phyloP scores from a whole-genome alignment of 2,113 vertebrate genomes.

The Beaufortia kweichowensis region DNA sequence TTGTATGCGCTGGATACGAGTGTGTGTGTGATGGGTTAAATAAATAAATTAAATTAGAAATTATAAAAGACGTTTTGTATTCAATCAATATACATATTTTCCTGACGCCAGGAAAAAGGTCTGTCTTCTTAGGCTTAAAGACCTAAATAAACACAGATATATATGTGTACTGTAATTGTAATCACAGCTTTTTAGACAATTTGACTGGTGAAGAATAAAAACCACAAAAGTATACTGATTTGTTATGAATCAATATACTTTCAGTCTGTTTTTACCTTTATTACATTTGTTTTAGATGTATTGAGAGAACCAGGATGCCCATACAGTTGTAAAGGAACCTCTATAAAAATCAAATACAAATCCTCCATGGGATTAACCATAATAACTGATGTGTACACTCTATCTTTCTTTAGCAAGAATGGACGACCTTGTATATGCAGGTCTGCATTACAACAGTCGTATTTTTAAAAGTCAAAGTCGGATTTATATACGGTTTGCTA shows the following conservation, averaged over 20 bases:
- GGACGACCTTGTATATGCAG: slow-evolving; percentile 42
- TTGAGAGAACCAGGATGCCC: neutral
- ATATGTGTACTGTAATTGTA: no score
- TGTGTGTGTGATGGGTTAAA: slow-evolving; percentile 10
- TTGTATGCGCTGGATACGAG: neutral
- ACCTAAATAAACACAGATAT: no score
- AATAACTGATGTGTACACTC: slow-evolving; percentile 7
- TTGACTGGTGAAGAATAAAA: no score
- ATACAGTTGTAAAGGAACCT: neutral
- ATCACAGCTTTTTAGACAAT: no score
- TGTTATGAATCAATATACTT: no score
- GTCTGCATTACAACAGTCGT: slow-evolving; percentile 30
- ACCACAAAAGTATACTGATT: no score
- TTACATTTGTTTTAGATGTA: slow-evolving; percentile 9
- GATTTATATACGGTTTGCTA: slow-evolving; percentile 41
- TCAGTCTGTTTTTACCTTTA: neutral
- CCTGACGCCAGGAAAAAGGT: slow-evolving; percentile 42
- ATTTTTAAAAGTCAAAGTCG: slow-evolving; percentile 34
- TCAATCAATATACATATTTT: slow-evolving; percentile 43
- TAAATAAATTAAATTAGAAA: slow-evolving; percentile 41
- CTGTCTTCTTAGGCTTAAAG: no score
- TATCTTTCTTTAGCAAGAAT: slow-evolving; percentile 7
- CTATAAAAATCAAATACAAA: slow-evolving; percentile 22
- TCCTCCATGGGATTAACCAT: slow-evolving; percentile 32
- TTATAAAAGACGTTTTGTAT: slow-evolving; percentile 40